Percentiles rank a stretch among this genome's conserved stretches.
These are phyloP conservation scores for Paradisaea rubra DNA, from an alignment of 2,113 vertebrate genomes.

Conservation along the genomic window DNA sequence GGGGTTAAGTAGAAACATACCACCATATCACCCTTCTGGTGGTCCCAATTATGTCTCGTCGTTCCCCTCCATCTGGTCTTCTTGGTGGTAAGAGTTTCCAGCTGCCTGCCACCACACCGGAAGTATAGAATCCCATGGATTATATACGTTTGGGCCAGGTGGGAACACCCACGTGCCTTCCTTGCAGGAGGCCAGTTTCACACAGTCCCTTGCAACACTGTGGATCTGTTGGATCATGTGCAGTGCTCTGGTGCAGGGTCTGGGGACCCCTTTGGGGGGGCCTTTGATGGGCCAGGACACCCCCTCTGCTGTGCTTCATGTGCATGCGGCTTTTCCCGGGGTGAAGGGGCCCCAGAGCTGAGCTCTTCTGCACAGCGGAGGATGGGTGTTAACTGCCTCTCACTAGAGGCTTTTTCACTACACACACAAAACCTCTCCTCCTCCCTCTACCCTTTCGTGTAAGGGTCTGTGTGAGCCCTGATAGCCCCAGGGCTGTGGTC, in stretches of 20 bases:
- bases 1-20: neutral
- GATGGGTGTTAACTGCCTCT: neutral
- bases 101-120: too few species aligned
- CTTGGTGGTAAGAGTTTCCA: neutral
- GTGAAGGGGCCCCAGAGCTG: too few species aligned
- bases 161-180: neutral
- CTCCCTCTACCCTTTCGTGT: too few species aligned
- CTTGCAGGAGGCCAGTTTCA: neutral
- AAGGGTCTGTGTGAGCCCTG: neutral
- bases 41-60: accelerated
- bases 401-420: neutral
- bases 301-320: neutral
- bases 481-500: neutral
- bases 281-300: neutral
- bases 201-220: too few species aligned
- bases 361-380: too few species aligned
- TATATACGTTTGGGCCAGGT: neutral
- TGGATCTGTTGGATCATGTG: too few species aligned
- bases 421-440: neutral
- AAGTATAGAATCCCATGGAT: neutral
- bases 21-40: too few species aligned
- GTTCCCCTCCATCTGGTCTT: neutral
- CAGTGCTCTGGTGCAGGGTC: neutral
- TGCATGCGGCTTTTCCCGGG: neutral
- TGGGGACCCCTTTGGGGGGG: neutral